Conservation (phyloP, 2,113 vertebrate genomes). For the Stomatorhinus ivindoensis region DNA sequence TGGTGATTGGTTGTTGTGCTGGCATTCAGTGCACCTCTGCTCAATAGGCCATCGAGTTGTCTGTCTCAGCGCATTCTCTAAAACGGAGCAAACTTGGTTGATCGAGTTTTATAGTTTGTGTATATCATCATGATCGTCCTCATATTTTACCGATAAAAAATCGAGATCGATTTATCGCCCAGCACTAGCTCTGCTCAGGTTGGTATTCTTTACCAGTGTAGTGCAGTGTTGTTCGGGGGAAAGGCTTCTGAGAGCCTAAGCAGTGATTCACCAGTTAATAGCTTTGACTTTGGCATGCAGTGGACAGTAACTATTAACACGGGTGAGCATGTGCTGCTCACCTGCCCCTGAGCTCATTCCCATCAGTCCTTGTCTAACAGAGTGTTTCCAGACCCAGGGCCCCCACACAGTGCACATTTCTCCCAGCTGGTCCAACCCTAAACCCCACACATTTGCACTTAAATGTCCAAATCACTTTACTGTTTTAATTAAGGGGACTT, state of each 20-base stretch:
- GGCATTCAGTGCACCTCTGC: too few relatives aligned
- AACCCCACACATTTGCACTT: not conserved
- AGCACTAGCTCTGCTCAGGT: not conserved
- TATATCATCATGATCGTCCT: too few relatives aligned
- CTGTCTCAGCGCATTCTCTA: too few relatives aligned
- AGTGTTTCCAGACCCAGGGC: not conserved
- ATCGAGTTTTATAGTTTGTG: too few relatives aligned
- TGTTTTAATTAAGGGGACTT: not conserved
- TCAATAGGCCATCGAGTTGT: too few relatives aligned
- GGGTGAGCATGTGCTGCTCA: not conserved
- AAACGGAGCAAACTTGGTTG: too few relatives aligned
- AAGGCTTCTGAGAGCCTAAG: not conserved
- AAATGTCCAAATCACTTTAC: not conserved
- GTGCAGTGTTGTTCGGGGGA: not conserved
- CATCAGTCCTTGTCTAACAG: not conserved
- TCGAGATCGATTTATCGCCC: too few relatives aligned
- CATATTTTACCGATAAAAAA: too few relatives aligned
- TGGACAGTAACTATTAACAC: not conserved
- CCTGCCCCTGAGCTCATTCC: not conserved
- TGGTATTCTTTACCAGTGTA: not conserved
- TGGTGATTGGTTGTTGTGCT: too few relatives aligned
- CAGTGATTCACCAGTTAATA: not conserved
- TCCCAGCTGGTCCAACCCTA: not conserved
- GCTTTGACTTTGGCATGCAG: not conserved
- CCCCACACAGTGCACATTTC: not conserved